Conservation (phyloP, 2,797 vertebrate genomes). For the Pogonophryne albipinna region DNA sequence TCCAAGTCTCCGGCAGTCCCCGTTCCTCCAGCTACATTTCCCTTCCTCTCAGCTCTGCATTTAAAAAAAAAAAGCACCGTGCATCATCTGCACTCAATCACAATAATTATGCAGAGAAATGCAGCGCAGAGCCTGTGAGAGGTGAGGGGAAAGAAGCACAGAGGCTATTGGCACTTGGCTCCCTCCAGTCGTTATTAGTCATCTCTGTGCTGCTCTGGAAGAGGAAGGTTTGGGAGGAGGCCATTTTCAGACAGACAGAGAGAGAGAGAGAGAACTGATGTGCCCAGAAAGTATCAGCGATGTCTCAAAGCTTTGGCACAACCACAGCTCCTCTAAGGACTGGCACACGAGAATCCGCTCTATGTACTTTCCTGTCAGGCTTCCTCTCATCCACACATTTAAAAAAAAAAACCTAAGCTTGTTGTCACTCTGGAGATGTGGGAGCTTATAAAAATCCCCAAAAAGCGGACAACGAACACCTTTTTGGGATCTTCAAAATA, state of each 20-base stretch:
- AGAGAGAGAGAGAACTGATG: slow-evolving; percentile 27
- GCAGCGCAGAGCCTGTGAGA: slow-evolving; percentile 64
- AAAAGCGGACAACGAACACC: slow-evolving; percentile 34
- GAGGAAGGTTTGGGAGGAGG: slow-evolving; percentile 57
- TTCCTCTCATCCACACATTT: slow-evolving; percentile 52
- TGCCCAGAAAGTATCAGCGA: slow-evolving; percentile 63
- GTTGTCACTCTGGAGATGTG: slow-evolving; percentile 45
- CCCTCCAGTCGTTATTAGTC: slow-evolving; percentile 77
- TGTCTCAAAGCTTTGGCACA: slow-evolving; percentile 62
- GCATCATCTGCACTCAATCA: slow-evolving; percentile 81
- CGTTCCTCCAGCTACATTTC: slow-evolving; percentile 68
- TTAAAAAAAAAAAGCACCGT: slow-evolving; percentile 34
- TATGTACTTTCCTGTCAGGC: slow-evolving; percentile 61
- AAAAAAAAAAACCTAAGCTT: slow-evolving; percentile 51
- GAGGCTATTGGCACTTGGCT: slow-evolving; percentile 74
- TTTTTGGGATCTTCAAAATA: slow-evolving; percentile 28
- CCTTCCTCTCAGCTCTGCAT: slow-evolving; percentile 38
- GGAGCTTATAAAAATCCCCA: slow-evolving; percentile 46
- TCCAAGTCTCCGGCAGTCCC: slow-evolving; percentile 60
- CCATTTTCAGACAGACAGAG: slow-evolving; percentile 56
- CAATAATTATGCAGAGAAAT: slow-evolving; percentile 77
- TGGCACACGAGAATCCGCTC: slow-evolving; percentile 57
- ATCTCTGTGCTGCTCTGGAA: slow-evolving; percentile 70
- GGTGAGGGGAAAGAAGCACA: slow-evolving; percentile 73
- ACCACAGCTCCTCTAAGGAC: slow-evolving; percentile 55